These are phyloP conservation scores for Clarias pachynema DNA, from an alignment of 2,797 vertebrate genomes.

Conservation along the genomic window DNA sequence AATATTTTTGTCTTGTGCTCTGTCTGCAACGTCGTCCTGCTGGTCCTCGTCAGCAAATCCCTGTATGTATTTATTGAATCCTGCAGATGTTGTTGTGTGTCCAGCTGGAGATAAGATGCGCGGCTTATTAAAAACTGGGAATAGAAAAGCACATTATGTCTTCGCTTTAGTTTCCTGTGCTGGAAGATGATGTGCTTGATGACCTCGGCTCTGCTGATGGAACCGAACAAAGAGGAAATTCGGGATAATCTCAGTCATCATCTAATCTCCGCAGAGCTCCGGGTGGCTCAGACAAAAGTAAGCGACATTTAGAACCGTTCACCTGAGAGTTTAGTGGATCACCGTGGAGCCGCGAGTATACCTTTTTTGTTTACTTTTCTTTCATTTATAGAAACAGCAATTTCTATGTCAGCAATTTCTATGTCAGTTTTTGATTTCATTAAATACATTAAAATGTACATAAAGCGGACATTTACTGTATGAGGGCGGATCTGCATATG, in stretches of 20 bases:
- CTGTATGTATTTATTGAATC: neutral
- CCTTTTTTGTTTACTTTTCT: neutral
- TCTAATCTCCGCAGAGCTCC: conserved; percentile 1
- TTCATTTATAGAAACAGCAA: neutral
- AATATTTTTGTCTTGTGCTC: neutral
- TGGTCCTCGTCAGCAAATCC: neutral
- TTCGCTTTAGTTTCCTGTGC: conserved; percentile 11
- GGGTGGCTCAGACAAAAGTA: conserved; percentile 14
- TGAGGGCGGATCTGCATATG: too few relatives aligned
- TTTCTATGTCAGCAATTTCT: too few relatives aligned
- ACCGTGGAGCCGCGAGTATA: neutral
- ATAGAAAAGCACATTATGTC: conserved; percentile 68
- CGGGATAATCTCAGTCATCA: conserved; percentile 12
- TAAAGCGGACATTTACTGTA: too few relatives aligned
- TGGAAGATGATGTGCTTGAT: conserved; percentile 1
- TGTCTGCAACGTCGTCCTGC: neutral
- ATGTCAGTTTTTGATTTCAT: neutral
- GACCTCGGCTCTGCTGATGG: conserved; percentile 9
- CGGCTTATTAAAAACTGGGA: conserved; percentile 74
- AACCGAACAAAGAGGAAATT: conserved; percentile 13
- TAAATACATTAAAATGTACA: neutral
- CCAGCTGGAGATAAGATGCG: conserved; percentile 60
- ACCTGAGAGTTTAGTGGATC: neutral
- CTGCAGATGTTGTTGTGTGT: conserved; percentile 53
- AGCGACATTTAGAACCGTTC: neutral